phyloP scores from a whole-genome alignment of 2,888 invertebrate species.

The Disparrhopalites patrizii region DNA sequence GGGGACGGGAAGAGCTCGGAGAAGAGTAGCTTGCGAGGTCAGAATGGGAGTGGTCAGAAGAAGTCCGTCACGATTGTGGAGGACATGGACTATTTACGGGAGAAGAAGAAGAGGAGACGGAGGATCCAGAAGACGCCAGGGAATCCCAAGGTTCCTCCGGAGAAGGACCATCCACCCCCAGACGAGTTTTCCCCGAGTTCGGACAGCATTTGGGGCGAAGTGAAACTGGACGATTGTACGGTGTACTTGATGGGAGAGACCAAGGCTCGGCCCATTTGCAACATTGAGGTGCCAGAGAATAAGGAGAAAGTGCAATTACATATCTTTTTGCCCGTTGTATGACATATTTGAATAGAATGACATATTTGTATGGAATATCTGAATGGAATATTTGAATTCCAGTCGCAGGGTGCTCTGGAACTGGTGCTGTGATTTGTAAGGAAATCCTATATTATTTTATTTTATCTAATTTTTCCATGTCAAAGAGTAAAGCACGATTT shows the following conservation, averaged over 20 bases:
- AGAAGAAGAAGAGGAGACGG: conserved; percentile 6
- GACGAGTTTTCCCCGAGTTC: not conserved
- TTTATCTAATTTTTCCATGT: no score
- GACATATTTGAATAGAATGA: conserved; percentile 25
- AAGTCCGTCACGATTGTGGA: conserved; percentile 22
- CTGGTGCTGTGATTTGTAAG: no score
- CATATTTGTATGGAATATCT: not conserved
- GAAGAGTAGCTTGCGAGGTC: not conserved
- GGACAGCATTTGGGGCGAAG: conserved; percentile 30
- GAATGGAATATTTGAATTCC: not conserved
- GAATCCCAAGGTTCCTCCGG: not conserved
- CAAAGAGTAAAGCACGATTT: no score
- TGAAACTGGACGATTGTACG: conserved; percentile 37
- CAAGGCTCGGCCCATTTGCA: conserved; percentile 34
- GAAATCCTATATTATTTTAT: no score
- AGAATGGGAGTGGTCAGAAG: conserved; percentile 1
- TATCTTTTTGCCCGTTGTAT: conserved; percentile 45
- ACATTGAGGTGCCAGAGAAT: conserved; percentile 37
- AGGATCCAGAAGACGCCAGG: conserved; percentile 1
- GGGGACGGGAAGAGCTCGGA: not conserved
- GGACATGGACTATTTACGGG: conserved; percentile 12
- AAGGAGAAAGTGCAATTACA: conserved; percentile 40
- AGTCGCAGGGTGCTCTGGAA: no score
- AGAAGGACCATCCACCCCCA: not conserved
- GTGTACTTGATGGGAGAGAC: conserved; percentile 44